Evolutionary conservation across 2,113 vertebrate genomes (phyloP), one percentile per base, ranked within the genome.

Genomic region (Dolichotis patagonum): DNA sequence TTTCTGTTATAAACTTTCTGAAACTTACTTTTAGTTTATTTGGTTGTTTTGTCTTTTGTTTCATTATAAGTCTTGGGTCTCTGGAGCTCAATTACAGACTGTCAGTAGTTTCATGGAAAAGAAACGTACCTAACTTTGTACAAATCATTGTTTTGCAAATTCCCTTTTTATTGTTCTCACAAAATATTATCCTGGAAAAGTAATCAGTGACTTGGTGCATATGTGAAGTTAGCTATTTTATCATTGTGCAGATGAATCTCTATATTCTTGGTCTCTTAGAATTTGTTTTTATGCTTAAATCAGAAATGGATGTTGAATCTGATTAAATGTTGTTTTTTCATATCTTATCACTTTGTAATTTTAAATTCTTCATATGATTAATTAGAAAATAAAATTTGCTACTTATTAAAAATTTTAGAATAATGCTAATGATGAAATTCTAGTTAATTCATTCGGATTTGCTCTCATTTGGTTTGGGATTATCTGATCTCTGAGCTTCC

Each of bases 301-400:
- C 58, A 85, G n/a, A 10, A 95, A 94, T 92, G 35, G 32, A 49
- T 77, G 35, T 19, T 86, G 41, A 80, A 43, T 93, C 87, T 60
- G 73, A 75, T 58, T 46, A 91, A 65, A 26, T 96, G 11, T 46
- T 96, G 11, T 46, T 62, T 71, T 85, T 43, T 12, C 4, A 46
- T 93, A 38, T 60, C 56, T 91, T 85, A 32, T 85, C 58, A 38
- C 91, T 85, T 92, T 91, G 0, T 54, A 82, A 80, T 41, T 85
- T 88, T 43, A 3, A 78, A 71, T 54, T 62, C 24, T 90, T 91
- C 58, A 77, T 35, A 22, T 49, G 16, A 56, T 82, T 16, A 78
- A 60, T 81, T 78, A 83, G 60, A 35, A 24, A 93, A 90, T 87
- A 65, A 77, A 77, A 2, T 71, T 88, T 16, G 14, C 35, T 43